phyloP scores from a whole-genome alignment of 2,113 vertebrate species.

The Notothenia coriiceps region DNA sequence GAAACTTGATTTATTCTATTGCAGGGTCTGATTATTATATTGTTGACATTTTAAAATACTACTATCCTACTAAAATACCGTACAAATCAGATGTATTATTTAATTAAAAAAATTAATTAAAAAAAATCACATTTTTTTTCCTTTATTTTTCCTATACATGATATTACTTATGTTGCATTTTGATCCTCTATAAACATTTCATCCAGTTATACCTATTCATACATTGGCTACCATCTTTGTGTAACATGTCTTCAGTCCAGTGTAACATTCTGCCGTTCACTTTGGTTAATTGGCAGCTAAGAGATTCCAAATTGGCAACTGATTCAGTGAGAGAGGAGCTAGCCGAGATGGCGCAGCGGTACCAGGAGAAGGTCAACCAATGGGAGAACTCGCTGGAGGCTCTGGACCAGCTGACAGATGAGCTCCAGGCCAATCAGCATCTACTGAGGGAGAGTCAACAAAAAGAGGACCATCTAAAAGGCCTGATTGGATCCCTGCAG shows the following conservation, averaged over 20 bases:
- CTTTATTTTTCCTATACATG: background rate
- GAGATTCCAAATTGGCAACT: constrained; percentile 59
- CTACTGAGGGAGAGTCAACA: constrained; percentile 68
- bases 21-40: too few relatives aligned
- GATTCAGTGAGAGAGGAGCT: constrained; percentile 69
- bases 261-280: background rate
- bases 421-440: constrained; percentile 72
- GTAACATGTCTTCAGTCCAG: background rate
- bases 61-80: too few relatives aligned
- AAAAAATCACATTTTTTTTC: too few relatives aligned
- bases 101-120: too few relatives aligned
- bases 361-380: constrained; percentile 75
- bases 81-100: too few relatives aligned
- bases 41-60: too few relatives aligned
- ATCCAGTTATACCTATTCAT: background rate
- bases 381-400: constrained; percentile 77
- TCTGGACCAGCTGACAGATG: constrained; percentile 75
- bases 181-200: too few relatives aligned
- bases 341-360: constrained; percentile 63
- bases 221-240: background rate
- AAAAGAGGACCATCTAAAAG: constrained; percentile 46
- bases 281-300: constrained; percentile 35
- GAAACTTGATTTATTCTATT: too few relatives aligned
- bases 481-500: constrained; percentile 55
- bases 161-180: background rate